Base-by-base conservation (phyloP, 2,888 invertebrate species). In the Leptogaster cylindrica region DNA sequence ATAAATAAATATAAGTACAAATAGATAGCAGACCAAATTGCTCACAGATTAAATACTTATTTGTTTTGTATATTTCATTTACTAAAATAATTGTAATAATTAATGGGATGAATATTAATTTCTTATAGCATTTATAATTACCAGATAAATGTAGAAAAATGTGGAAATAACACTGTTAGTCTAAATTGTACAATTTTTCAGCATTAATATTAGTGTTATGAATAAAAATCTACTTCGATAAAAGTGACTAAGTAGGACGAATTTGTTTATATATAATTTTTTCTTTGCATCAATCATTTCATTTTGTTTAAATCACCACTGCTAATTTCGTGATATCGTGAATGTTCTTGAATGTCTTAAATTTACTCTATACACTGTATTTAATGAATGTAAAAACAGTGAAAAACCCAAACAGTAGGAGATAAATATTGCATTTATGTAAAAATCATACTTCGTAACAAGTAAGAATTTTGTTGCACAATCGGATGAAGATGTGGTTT, bases 391-490 rank as follows among this genome's bases (percentile, higher is more conserved):
- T 58, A 41, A 63, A 36, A 63, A 44, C 39, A 63, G 39, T 63
- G 28, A 44, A 63, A 39, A 55, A n/a, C n/a, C n/a, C n/a, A n/a
- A 63, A 63, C 63, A 63, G 63, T 63, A 31, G 28, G 63, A 63
- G 63, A 63, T 63, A 63, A 63, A 63, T 63, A 63, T 63, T 63
- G 44, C 63, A 63, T 63, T 63, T 63, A 63, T 31, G 63, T 63
- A 63, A 63, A n/a, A 63, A 63, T 58, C 46, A 46, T 41, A 46
- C 46, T 63, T 63, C 41, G 20, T 63, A 63, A 63, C 44, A 63
- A n/a, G n/a, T n/a, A n/a, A n/a, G n/a, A n/a, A 46, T 63, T 63
- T 58, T 39, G 25, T 39, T 58, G 41, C 39, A 55, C 33, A n/a
- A n/a, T n/a, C n/a, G n/a, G n/a, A n/a, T n/a, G 41, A 25, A 39